These are phyloP conservation scores for Agrypnia vestita DNA, from an alignment of 1,140 invertebrate species.

Conservation along the genomic window DNA sequence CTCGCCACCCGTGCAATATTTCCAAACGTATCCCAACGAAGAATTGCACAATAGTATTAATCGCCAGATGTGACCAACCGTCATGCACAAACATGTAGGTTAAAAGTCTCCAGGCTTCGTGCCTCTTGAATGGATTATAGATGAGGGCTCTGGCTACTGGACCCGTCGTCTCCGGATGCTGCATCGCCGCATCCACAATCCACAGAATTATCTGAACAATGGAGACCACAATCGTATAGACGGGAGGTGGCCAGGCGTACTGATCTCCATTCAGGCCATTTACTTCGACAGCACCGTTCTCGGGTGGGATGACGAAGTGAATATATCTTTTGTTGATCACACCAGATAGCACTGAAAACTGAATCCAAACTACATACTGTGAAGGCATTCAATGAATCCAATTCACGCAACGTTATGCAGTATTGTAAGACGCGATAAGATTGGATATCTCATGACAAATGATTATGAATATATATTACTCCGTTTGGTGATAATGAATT, in stretches of 20 bases:
- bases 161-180: constrained; percentile 74
- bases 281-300: too few species aligned
- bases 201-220: constrained; percentile 82
- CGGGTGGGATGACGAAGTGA: too few species aligned
- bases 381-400: too few species aligned
- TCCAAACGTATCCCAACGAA: constrained; percentile 94
- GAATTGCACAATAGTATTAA: constrained; percentile 94
- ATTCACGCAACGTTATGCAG: too few species aligned
- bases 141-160: constrained; percentile 86
- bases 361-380: too few species aligned
- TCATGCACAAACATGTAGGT: constrained; percentile 98
- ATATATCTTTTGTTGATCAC: too few species aligned
- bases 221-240: constrained; percentile 88
- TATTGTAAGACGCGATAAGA: too few species aligned
- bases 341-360: too few species aligned
- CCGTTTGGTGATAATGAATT: too few species aligned
- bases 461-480: too few species aligned
- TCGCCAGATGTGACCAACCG: constrained; percentile 89
- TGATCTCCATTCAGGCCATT: constrained; percentile 89
- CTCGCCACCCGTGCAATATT: constrained; percentile 97
- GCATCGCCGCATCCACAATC: constrained; percentile 76
- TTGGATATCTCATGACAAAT: too few species aligned
- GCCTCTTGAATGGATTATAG: constrained; percentile 90
- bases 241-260: constrained; percentile 87
- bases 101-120: constrained; percentile 93